Evolutionary conservation across 2,888 invertebrate species (phyloP), one percentile per base, ranked within the genome.

Genomic region (Patella caerulea): DNA sequence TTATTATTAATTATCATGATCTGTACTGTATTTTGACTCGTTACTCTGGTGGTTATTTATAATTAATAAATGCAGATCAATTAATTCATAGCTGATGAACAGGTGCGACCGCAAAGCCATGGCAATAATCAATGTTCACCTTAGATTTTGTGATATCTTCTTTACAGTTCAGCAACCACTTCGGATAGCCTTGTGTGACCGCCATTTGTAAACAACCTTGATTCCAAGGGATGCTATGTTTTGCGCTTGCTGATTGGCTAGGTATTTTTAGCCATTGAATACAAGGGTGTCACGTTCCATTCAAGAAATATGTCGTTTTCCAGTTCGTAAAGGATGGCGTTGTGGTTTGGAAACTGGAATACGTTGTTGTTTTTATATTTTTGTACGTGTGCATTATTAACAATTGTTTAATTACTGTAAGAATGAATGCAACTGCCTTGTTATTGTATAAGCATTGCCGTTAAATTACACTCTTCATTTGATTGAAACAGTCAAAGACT

Each of bases 91-190:
- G 45, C 45, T 45, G 45, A 9, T 45, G 7, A 45, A 45, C 34
- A 34, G 34, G 45, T 45, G 45, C 45, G 45, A 45, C 34, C 4
- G 34, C 45, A 45, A 45, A 45, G 45, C 45, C 7, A 45, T 45
- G 7, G 7, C 45, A 45, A 45, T 9, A 45, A 45, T 45, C 9
- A 45, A 45, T 53, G 17, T 34, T 75, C 82, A 89, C 89, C 80
- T 87, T 86, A 55, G 89, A 85, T 71, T 84, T 83, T 65, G 85
- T 85, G 9, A 89, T 85, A 73, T 87, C 85, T 73, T 88, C 86
- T 84, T 89, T 89, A 75, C 87, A 85, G 74, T 85, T 81, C 55
- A 88, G 81, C n/a, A 89, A 80, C 89, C 89, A 89, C 79, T 86
- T 87, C 19, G 89, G 89, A 81, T 86, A 88, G 34, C 84, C 84